Conservation (phyloP, 2,888 invertebrate genomes). For the Phalangium opilio region DNA sequence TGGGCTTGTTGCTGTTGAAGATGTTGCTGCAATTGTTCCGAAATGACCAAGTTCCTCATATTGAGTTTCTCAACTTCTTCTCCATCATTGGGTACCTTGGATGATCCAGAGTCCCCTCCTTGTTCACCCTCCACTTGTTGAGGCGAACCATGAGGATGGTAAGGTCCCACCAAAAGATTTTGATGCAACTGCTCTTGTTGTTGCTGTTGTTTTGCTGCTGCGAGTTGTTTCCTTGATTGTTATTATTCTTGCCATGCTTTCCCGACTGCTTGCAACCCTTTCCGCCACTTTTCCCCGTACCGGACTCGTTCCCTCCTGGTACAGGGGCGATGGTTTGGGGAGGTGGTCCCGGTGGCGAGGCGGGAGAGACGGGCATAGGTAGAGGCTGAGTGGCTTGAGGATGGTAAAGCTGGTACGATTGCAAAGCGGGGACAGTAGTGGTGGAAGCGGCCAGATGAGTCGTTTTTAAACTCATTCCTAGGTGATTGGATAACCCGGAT, state of each 20-base stretch:
- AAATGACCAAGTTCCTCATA: constrained; percentile 13
- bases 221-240: too few species aligned
- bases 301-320: too few species aligned
- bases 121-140: too few species aligned
- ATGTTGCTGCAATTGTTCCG: constrained; percentile 9
- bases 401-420: constrained; percentile 7
- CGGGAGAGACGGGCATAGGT: not conserved
- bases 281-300: too few species aligned
- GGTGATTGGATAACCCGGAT: constrained; percentile 3
- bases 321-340: too few species aligned
- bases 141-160: too few species aligned
- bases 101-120: too few species aligned
- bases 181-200: constrained; percentile 20
- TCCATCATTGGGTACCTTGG: not conserved
- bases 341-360: constrained; percentile 1
- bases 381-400: constrained; percentile 1
- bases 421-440: constrained; percentile 2
- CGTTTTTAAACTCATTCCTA: constrained; percentile 9
- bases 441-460: constrained; percentile 5
- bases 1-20: constrained; percentile 35
- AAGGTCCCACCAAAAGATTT: too few species aligned
- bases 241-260: too few species aligned
- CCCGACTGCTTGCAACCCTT: too few species aligned
- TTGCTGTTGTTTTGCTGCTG: constrained; percentile 16
- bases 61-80: constrained; percentile 16